phyloP scores from a whole-genome alignment of 1,140 invertebrate genomes.

The Augochlora pura region DNA sequence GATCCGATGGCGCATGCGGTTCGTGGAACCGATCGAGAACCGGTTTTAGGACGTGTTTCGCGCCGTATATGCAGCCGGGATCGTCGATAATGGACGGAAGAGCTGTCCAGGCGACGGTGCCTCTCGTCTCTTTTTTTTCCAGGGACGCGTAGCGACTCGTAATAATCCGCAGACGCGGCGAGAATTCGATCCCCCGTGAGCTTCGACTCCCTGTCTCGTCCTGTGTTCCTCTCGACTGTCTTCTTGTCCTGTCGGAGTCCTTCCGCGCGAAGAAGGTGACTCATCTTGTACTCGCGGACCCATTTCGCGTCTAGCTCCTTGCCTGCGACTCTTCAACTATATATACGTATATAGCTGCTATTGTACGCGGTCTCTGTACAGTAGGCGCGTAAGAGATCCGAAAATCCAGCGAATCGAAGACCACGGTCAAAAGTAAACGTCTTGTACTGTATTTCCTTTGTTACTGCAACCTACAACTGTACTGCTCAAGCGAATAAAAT shows the following conservation, averaged over 20 bases:
- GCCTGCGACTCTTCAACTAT: background rate
- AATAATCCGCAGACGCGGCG: conserved; percentile 57
- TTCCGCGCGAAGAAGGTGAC: conserved; percentile 29
- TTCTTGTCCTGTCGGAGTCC: no score
- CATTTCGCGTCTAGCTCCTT: conserved; percentile 9
- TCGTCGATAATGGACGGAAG: conserved; percentile 69
- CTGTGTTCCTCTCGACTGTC: background rate
- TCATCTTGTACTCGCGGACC: conserved; percentile 31
- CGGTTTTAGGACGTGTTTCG: conserved; percentile 69
- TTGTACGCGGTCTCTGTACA: no score
- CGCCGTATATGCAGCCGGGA: conserved; percentile 57
- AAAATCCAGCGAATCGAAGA: background rate
- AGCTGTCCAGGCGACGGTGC: conserved; percentile 57
- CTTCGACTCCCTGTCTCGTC: conserved; percentile 30
- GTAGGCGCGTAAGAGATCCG: no score
- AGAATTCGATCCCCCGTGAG: conserved; percentile 61
- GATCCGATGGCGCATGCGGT: conserved; percentile 69
- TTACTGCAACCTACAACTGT: no score
- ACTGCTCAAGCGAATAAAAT: no score
- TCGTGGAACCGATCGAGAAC: conserved; percentile 71
- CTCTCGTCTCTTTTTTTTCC: conserved; percentile 44
- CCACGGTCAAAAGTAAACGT: no score
- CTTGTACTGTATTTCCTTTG: no score
- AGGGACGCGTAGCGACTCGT: conserved; percentile 37
- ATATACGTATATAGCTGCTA: no score